Base-by-base conservation (phyloP, 2,888 invertebrate species). In the Ephialtes manifestator region DNA sequence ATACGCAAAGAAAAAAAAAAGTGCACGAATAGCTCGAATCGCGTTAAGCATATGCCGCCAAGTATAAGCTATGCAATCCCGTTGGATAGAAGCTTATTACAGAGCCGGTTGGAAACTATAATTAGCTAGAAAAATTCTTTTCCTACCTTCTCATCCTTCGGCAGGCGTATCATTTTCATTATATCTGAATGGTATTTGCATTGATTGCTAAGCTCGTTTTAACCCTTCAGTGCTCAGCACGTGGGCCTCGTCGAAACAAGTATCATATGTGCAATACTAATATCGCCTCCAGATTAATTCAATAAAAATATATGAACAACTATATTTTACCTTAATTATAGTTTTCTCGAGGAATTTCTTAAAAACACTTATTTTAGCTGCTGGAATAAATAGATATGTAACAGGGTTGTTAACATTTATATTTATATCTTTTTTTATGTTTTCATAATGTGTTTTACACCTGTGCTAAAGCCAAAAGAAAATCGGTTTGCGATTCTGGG, bases 71-170 rank as follows among this genome's bases (percentile, higher is more conserved):
- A 48, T 68, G 68, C n/a, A 58, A 51, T 80, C 63, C 72, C 80
- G 84, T 81, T 81, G 76, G 60, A 74, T 81, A 15, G 13, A 74
- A 51, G 77, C 8, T 84, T 77, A 75, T 84, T 80, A 71, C 76
- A 67, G 84, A 84, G 68, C 81, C 84, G 72, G 51, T 77, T 81
- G 35, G 53, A 20, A 53, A 51, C 74, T 70, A 24, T 70, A 65
- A 67, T 74, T 76, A 70, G 43, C 28, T 28, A 20, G 53, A 18
- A 31, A 75, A 43, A 80, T 31, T 48, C 43, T 77, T 81, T 68
- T 24, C 48, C 20, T 43, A 72, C 43, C 43, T 55, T 20, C 5
- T 11, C 60, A 60, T 60, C 60, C 60, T n/a, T 8, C 63, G n/a
- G 35, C n/a, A 35, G 31, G 4, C n/a, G 18, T 63, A 35, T 35